Base-by-base conservation (phyloP, 2,888 invertebrate genomes). In the Thelaira solivaga region DNA sequence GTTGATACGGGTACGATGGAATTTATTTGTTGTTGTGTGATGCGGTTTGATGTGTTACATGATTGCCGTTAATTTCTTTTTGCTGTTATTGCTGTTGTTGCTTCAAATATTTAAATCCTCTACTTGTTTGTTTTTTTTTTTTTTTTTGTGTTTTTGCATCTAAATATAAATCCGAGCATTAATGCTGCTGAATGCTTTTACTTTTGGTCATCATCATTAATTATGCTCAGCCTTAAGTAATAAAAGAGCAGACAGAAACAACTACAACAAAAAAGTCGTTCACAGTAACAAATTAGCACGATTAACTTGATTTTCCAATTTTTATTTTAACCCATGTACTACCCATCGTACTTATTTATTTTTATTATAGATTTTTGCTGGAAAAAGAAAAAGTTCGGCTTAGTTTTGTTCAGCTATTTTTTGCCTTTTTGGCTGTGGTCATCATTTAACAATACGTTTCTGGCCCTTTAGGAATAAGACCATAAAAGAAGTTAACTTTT, bases 241-340 rank as follows among this genome's bases (percentile, higher is more conserved):
- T 34, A 31, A 47, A 39, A 22, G 47, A 24, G 10, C n/a, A 47
- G 45, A 39, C 45, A 36, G 18, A 62, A 51, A 20, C 7, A 45
- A 39, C 36, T 18, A 39, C 29, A 61, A 10, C 2, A 55, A 55
- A 57, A n/a, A 39, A 69, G 26, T 68, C 43, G 51, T 65, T 71
- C 59, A 53, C 74, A 74, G 53, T 71, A 78, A 78, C 74, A 78
- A 78, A 78, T 78, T 78, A 74, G 64, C 78, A 74, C 74, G 78
- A 74, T 71, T 74, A 61, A 51, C 57, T 68, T 68, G 41, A 43
- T 34, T 67, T 72, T 61, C n/a, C n/a, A n/a, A 16, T 29, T 61
- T 57, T 69, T 39, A 51, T 41, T 47, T 67, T 24, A 72, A 55
- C n/a, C 61, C 55, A 43, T 77, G 49, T 49, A 69, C 59, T 47